A percentile compares a stretch with the other conserved stretches of the same genome.
These are phyloP conservation scores for Odontamblyopus rebecca DNA, from an alignment of 2,797 vertebrate species.

Conservation along the genomic window DNA sequence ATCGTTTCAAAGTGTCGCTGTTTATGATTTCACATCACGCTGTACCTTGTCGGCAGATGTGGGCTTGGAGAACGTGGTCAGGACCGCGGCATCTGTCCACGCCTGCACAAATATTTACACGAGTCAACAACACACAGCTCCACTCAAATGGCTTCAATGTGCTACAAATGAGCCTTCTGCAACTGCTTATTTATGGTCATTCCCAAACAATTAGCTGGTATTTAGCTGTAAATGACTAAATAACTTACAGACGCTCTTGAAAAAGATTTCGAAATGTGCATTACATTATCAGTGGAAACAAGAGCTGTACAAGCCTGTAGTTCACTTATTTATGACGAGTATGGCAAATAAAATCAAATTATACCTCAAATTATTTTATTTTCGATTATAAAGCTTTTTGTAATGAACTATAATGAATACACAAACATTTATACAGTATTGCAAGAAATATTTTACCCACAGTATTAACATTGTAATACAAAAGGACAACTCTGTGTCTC, in stretches of 20 bases:
- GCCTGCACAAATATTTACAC: slow-evolving; percentile 70
- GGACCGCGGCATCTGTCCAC: slow-evolving; percentile 67
- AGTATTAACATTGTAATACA: too few relatives aligned
- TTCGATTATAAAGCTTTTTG: neutral
- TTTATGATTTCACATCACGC: neutral
- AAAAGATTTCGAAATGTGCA: slow-evolving; percentile 1
- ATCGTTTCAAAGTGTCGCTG: neutral
- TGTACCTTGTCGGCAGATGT: slow-evolving; percentile 79
- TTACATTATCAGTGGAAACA: slow-evolving; percentile 10
- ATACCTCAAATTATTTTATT: neutral
- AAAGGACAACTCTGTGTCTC: neutral
- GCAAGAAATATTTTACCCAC: too few relatives aligned
- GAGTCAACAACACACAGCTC: slow-evolving; percentile 22
- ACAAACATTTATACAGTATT: too few relatives aligned
- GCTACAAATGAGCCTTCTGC: slow-evolving; percentile 4
- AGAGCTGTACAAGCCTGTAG: neutral
- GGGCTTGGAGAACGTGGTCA: slow-evolving; percentile 70
- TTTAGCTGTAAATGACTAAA: slow-evolving; percentile 14
- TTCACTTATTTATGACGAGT: neutral
- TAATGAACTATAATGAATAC: neutral
- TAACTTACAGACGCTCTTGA: slow-evolving; percentile 2
- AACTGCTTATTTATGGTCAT: slow-evolving; percentile 10
- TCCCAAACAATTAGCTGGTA: slow-evolving; percentile 17
- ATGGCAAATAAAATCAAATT: neutral
- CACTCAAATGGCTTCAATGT: slow-evolving; percentile 4